phyloP scores from a whole-genome alignment of 2,888 invertebrate species.

The Conus canariensis region DNA sequence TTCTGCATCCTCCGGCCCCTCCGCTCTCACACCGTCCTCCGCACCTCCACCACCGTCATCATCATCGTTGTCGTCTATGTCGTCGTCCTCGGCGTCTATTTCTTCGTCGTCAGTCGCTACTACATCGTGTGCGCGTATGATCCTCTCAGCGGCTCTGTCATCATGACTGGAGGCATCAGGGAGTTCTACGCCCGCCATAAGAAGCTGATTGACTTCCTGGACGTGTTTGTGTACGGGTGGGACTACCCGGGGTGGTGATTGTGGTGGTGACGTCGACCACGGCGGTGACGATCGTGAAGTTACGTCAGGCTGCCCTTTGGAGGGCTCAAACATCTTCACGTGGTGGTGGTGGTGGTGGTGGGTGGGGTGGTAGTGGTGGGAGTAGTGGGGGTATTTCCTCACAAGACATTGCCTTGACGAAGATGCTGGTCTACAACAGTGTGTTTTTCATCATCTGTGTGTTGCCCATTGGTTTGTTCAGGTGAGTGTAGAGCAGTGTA shows the following conservation, averaged over 20 bases:
- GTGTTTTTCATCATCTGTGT: slow-evolving; percentile 11
- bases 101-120: slow-evolving; percentile 7
- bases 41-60: slow-evolving; percentile 10
- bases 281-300: neutral
- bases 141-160: neutral
- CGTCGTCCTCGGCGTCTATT: slow-evolving; percentile 12
- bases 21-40: slow-evolving; percentile 8
- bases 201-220: slow-evolving; percentile 3
- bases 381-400: neutral
- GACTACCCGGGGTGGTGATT: neutral
- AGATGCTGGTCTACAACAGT: slow-evolving; percentile 3
- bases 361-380: neutral
- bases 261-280: slow-evolving; percentile 10
- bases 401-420: neutral
- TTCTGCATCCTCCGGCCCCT: slow-evolving; percentile 1
- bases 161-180: neutral
- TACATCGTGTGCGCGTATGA: slow-evolving; percentile 14
- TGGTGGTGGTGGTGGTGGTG: neutral
- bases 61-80: neutral
- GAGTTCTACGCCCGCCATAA: slow-evolving; percentile 8
- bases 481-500: neutral
- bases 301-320: slow-evolving; percentile 2
- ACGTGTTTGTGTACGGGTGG: slow-evolving; percentile 17
- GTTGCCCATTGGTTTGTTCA: neutral
- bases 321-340: neutral